These are phyloP conservation scores for Microplitis mediator DNA, from an alignment of 1,140 invertebrate genomes.

Conservation along the genomic window DNA sequence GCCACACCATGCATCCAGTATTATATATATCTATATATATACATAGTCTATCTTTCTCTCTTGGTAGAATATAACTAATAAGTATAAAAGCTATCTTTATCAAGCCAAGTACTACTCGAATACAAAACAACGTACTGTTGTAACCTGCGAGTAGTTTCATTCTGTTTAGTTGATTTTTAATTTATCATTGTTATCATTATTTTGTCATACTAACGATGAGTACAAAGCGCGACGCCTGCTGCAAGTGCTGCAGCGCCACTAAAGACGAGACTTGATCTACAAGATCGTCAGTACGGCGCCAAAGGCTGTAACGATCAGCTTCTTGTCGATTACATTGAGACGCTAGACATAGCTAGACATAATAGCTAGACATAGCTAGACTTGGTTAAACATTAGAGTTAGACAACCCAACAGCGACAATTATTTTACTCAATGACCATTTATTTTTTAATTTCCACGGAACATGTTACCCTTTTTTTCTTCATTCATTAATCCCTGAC, in stretches of 20 bases:
- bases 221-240: slow-evolving; percentile 27
- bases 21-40: background rate
- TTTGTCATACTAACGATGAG: background rate
- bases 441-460: too few relatives aligned
- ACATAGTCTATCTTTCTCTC: background rate
- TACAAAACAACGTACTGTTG: too few relatives aligned
- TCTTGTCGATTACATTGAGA: slow-evolving; percentile 4
- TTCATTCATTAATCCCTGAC: too few relatives aligned
- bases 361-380: background rate
- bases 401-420: too few relatives aligned
- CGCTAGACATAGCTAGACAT: background rate
- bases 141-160: slow-evolving; percentile 8
- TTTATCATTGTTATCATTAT: too few relatives aligned
- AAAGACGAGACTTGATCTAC: slow-evolving; percentile 32
- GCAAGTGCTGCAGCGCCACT: slow-evolving; percentile 25
- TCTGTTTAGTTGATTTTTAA: background rate
- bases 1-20: slow-evolving; percentile 2
- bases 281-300: slow-evolving; percentile 27
- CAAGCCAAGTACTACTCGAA: background rate
- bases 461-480: too few relatives aligned
- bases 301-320: slow-evolving; percentile 16
- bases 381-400: too few relatives aligned
- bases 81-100: background rate
- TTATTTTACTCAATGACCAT: too few relatives aligned
- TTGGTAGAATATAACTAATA: background rate